Conservation (phyloP, 1,140 invertebrate genomes). For the Aporrectodea caliginosa region DNA sequence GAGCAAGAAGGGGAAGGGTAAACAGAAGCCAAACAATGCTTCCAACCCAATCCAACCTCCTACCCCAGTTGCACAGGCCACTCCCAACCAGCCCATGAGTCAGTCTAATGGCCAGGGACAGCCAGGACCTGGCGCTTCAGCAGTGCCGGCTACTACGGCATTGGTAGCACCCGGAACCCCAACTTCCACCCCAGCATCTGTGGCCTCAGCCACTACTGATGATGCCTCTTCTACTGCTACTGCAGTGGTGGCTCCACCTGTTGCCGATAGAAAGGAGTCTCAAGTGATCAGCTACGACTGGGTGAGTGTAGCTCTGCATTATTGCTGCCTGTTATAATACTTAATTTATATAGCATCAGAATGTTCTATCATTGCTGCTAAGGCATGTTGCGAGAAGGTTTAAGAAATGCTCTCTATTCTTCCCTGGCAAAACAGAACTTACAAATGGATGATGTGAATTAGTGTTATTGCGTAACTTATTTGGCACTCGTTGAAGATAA, state of each 20-base stretch:
- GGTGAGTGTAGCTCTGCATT: too few relatives aligned
- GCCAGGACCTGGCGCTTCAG: background rate
- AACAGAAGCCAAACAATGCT: constrained; percentile 8
- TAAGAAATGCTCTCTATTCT: too few relatives aligned
- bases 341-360: too few relatives aligned
- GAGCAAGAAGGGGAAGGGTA: constrained; percentile 32
- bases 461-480: too few relatives aligned
- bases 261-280: constrained; percentile 34
- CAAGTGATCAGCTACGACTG: constrained; percentile 55
- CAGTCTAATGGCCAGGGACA: background rate
- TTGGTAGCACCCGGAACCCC: background rate
- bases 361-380: too few relatives aligned
- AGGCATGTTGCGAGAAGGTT: too few relatives aligned
- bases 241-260: background rate
- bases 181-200: background rate
- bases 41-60: background rate
- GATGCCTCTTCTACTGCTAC: background rate
- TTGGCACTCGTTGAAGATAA: too few relatives aligned
- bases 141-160: constrained; percentile 7
- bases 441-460: too few relatives aligned
- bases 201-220: background rate
- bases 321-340: too few relatives aligned
- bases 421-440: too few relatives aligned
- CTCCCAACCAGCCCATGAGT: background rate
- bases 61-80: background rate